Conservation (phyloP, 2,113 vertebrate species). For the Pachypanchax playfairii region DNA sequence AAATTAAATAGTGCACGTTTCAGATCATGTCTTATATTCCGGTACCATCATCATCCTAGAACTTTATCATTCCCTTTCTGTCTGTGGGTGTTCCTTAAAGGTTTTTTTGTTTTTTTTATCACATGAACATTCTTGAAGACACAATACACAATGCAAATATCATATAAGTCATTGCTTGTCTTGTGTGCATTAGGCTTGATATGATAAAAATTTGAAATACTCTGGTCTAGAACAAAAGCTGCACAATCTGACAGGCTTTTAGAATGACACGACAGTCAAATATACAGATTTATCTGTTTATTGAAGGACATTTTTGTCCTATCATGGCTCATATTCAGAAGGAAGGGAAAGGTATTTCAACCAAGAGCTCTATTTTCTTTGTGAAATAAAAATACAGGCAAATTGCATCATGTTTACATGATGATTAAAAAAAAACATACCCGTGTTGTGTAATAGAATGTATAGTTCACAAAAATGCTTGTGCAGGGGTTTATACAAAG, state of each 20-base stretch:
- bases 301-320: slow-evolving; percentile 24
- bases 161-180: slow-evolving; percentile 32
- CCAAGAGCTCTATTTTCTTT: slow-evolving; percentile 41
- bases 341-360: not conserved
- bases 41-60: slow-evolving; percentile 4
- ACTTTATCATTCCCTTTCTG: slow-evolving; percentile 6
- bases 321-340: slow-evolving; percentile 26
- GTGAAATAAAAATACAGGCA: slow-evolving; percentile 26
- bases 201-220: slow-evolving; percentile 36
- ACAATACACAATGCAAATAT: slow-evolving; percentile 46
- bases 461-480: not conserved
- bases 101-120: slow-evolving; percentile 40
- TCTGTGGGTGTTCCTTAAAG: slow-evolving; percentile 34
- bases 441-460: no score
- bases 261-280: slow-evolving; percentile 18
- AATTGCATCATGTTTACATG: slow-evolving; percentile 62
- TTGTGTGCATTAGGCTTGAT: slow-evolving; percentile 48
- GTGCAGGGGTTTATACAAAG: not conserved
- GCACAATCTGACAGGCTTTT: slow-evolving; percentile 19
- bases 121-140: slow-evolving; percentile 50
- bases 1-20: slow-evolving; percentile 1
- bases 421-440: slow-evolving; percentile 12
- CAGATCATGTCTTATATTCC: not conserved
- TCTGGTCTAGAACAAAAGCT: slow-evolving; percentile 30
- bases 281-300: slow-evolving; percentile 18